phyloP scores from a whole-genome alignment of 2,797 vertebrate genomes.

The Sebastes melanostomus region DNA sequence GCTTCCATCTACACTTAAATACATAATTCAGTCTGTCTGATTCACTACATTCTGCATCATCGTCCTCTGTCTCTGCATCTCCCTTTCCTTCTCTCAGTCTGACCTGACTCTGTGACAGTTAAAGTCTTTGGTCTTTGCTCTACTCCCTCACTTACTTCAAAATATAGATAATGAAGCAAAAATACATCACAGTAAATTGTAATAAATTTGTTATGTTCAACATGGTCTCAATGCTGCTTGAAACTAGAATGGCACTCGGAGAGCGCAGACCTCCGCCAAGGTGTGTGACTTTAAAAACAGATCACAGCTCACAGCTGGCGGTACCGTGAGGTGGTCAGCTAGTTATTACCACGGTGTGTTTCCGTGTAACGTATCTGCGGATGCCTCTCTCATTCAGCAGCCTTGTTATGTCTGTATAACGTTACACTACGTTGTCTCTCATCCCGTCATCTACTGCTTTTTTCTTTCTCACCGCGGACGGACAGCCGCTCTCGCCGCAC shows the following conservation, averaged over 20 bases:
- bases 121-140: neutral
- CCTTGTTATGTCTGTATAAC: too few species aligned
- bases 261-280: too few species aligned
- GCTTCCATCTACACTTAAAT: neutral
- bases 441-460: too few species aligned
- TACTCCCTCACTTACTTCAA: neutral
- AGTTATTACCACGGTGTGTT: too few species aligned
- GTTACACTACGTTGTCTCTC: too few species aligned
- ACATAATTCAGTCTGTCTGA: neutral
- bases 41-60: neutral
- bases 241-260: too few species aligned
- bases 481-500: fast-evolving
- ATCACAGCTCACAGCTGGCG: too few species aligned
- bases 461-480: too few species aligned
- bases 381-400: too few species aligned
- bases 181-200: neutral
- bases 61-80: neutral
- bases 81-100: neutral
- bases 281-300: too few species aligned
- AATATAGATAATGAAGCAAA: neutral
- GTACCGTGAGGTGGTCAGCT: too few species aligned
- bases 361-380: too few species aligned
- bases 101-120: neutral
- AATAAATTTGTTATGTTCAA: neutral
- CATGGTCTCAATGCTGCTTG: neutral